Evolutionary conservation across 2,113 vertebrate species (phyloP).

Genomic region (Archilochus colubris): DNA sequence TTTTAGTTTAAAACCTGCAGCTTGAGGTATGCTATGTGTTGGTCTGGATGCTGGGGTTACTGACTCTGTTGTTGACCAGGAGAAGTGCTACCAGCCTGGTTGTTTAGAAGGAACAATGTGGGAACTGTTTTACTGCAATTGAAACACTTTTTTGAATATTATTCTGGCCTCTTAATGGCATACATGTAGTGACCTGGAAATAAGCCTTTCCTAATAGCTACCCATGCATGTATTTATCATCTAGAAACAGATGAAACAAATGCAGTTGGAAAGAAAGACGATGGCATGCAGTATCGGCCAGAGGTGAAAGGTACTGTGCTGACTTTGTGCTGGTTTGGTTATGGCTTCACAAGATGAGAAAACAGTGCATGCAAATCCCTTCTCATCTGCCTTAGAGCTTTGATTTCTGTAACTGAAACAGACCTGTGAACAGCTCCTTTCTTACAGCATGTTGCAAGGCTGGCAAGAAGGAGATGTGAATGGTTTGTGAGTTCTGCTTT

Average conservation of each 20-base stretch:
- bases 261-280: constrained; percentile 82
- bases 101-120: neutral
- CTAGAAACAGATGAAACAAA: constrained; percentile 78
- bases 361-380: neutral
- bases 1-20: neutral
- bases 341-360: neutral
- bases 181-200: neutral
- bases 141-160: neutral
- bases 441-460: neutral
- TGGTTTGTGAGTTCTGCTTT: neutral
- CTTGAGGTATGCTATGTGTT: neutral
- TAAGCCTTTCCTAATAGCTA: neutral
- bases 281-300: constrained; percentile 81
- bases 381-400: neutral
- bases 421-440: neutral
- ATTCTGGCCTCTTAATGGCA: neutral
- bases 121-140: neutral
- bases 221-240: constrained; percentile 42
- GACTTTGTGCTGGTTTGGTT: neutral
- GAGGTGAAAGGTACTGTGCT: constrained; percentile 82
- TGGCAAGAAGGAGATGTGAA: neutral
- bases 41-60: fast-evolving
- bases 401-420: neutral
- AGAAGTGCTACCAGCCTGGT: neutral
- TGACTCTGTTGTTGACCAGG: neutral